A percentile compares a stretch with the other conserved stretches of the same genome.
phyloP scores from a whole-genome alignment of 2,797 vertebrate species.

The Microctenopoma steveboyesi region DNA sequence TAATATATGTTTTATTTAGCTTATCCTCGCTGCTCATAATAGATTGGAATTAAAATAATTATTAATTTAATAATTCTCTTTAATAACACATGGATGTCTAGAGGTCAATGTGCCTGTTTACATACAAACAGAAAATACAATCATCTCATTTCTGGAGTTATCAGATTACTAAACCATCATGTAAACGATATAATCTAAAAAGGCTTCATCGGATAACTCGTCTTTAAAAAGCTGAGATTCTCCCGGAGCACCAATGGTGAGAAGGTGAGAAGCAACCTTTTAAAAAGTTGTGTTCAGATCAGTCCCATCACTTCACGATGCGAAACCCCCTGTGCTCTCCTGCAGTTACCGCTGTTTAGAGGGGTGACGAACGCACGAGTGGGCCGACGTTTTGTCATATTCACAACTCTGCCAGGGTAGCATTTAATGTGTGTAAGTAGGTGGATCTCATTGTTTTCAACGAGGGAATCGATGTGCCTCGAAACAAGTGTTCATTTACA shows the following conservation, averaged over 20 bases:
- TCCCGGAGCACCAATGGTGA: constrained; percentile 1
- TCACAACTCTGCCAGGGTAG: constrained; percentile 33
- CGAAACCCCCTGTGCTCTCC: constrained; percentile 28
- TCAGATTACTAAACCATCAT: too few species aligned
- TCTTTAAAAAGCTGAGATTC: constrained; percentile 6
- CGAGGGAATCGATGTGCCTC: constrained; percentile 23
- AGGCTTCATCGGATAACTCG: constrained; percentile 10
- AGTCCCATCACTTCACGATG: constrained; percentile 15
- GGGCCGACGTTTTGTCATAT: constrained; percentile 52
- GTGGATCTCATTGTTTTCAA: constrained; percentile 45
- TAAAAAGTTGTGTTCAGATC: constrained; percentile 42
- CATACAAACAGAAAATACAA: too few species aligned
- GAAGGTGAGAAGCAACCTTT: not conserved
- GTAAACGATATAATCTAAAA: too few species aligned
- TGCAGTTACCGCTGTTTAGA: constrained; percentile 22
- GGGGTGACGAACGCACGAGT: constrained; percentile 33
- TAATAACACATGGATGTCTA: too few species aligned
- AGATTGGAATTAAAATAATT: too few species aligned
- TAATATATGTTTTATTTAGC: not conserved
- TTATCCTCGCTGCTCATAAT: too few species aligned
- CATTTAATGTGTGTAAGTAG: constrained; percentile 59
- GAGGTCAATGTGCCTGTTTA: too few species aligned
- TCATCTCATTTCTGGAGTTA: too few species aligned
- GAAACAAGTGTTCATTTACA: constrained; percentile 37
- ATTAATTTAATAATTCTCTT: too few species aligned